Conservation (phyloP, 2,113 vertebrate genomes). For the Nymphicus hollandicus region DNA sequence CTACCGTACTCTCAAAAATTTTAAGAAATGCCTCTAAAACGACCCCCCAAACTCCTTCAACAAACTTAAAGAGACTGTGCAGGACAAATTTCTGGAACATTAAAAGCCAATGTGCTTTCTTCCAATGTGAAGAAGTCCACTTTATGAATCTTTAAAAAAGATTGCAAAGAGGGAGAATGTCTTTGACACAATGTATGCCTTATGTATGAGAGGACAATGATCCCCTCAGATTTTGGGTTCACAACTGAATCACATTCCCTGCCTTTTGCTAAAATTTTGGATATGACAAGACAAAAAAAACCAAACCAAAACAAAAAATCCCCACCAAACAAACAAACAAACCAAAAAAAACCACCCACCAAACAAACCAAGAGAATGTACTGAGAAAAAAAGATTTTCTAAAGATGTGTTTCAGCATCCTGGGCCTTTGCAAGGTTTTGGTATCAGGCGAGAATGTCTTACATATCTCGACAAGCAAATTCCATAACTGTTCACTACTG, state of each 20-base stretch:
- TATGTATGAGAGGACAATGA: neutral
- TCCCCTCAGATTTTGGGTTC: neutral
- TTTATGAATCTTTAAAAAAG: neutral
- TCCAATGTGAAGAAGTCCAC: neutral
- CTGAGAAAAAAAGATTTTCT: neutral
- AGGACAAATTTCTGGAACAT: neutral
- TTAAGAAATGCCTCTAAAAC: neutral
- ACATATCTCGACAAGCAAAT: neutral
- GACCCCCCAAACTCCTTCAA: neutral
- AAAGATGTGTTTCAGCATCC: neutral
- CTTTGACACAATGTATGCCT: rapidly evolving
- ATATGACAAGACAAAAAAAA: neutral
- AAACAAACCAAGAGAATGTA: neutral
- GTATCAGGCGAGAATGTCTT: neutral
- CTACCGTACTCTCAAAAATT: neutral
- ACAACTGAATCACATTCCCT: neutral
- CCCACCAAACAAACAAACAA: too few relatives aligned
- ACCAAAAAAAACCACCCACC: neutral
- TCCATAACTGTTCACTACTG: neutral
- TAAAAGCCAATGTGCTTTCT: neutral
- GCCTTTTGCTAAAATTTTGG: neutral
- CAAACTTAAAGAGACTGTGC: neutral
- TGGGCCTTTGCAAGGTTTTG: neutral
- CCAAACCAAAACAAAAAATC: neutral
- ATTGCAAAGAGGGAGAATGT: neutral